Percentiles rank a stretch among this genome's conserved stretches.
phyloP scores from a whole-genome alignment of 2,888 invertebrate genomes.

The Tetropium fuscum region DNA sequence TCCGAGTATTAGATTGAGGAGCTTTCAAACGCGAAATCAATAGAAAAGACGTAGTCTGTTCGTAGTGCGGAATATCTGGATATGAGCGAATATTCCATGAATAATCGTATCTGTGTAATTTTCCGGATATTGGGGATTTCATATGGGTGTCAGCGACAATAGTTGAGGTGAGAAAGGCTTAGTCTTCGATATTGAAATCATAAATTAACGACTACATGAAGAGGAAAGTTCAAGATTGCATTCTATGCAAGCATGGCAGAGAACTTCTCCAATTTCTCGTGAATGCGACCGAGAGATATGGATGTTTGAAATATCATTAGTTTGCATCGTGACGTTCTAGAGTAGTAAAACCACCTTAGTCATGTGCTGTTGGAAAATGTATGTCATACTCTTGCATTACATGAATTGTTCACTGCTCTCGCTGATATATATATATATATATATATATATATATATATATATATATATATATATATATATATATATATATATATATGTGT shows the following conservation, averaged over 20 bases:
- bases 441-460: no score
- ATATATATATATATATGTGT: no score
- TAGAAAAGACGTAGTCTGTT: background rate
- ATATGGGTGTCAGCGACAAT: conserved; percentile 3
- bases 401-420: no score
- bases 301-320: conserved; percentile 16
- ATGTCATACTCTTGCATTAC: no score
- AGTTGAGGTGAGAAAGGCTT: conserved; percentile 6
- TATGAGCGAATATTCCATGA: conserved; percentile 16
- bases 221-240: conserved; percentile 3
- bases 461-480: no score
- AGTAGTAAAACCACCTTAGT: background rate
- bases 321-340: background rate
- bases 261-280: conserved; percentile 2
- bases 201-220: conserved; percentile 5
- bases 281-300: conserved; percentile 15
- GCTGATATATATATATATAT: no score
- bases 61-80: conserved; percentile 9
- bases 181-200: conserved; percentile 19
- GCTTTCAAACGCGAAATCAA: conserved; percentile 11
- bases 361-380: no score
- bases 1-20: background rate
- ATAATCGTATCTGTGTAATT: conserved; percentile 20
- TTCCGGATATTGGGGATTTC: background rate
- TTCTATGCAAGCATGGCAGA: conserved; percentile 18